Base-by-base conservation (phyloP, 2,113 vertebrate species). In the Anser brachyrhynchus region DNA sequence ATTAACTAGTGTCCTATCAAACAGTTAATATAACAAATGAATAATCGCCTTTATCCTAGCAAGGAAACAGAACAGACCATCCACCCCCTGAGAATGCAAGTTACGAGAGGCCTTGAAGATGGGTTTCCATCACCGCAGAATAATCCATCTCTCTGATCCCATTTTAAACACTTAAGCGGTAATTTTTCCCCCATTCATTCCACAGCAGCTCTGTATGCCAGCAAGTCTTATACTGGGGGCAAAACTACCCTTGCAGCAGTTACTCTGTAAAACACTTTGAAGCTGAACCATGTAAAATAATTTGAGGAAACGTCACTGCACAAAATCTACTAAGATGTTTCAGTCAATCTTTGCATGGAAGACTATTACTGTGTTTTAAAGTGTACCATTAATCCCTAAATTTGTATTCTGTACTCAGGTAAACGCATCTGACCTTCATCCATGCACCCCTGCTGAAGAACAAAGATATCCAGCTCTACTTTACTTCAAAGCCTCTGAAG, bases 341-440 rank as follows among this genome's bases (percentile, higher is more conserved):
- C 39, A 22, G 64, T 46, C 57, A 57, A 1, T 66, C 35, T 43
- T 44, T 35, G 22, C 18, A 58, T 4, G 19, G 18, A 16, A 87
- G 61, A 39, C 35, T 37, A 3, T 0, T 23, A 19, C 17, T 89
- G 28, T 82, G 41, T 61, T 58, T 73, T 73, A 31, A 73, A 87
- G 51, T 8, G 6, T 10, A 69, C 18, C 11, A 49, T 4, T 69
- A 37, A 65, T 46, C 43, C 84, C 43, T 43, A 37, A 54, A 82
- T n/a, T 37, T 76, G 39, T 51, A 82, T 61, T 91, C 49, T 69
- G 37, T 64, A 26, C 37, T 72, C 84, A 66, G 62, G n/a, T 20
- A 57, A 64, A 25, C 0, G 0, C 59, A 23, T 26, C 69, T 78
- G 46, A 78, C 57, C 22, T 54, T 70, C 35, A 25, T 4, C 23